Conservation (phyloP, 1,140 invertebrate species). For the Ephestia elutella region DNA sequence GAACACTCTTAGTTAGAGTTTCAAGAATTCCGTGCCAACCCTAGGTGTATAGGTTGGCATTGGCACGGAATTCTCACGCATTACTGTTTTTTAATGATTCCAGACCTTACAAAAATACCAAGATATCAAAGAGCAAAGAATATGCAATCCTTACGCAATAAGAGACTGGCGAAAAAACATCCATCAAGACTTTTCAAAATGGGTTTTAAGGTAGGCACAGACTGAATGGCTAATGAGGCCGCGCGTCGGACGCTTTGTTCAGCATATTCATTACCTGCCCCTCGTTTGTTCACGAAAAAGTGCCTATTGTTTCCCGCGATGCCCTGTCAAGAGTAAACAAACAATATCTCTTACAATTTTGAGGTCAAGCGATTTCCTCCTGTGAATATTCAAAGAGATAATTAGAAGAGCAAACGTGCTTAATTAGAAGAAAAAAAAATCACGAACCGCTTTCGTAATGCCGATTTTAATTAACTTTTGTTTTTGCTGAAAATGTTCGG, state of each 20-base stretch:
- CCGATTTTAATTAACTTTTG: slow-evolving; percentile 8
- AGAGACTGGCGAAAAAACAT: slow-evolving; percentile 22
- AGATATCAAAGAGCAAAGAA: not conserved
- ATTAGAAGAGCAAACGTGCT: slow-evolving; percentile 38
- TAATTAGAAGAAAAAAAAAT: slow-evolving; percentile 35
- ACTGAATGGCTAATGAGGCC: slow-evolving; percentile 65
- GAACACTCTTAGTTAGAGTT: no score
- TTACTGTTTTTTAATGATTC: no score
- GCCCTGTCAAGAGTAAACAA: slow-evolving; percentile 49
- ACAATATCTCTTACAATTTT: slow-evolving; percentile 64
- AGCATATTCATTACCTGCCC: slow-evolving; percentile 66
- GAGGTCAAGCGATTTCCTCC: slow-evolving; percentile 54
- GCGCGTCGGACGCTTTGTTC: slow-evolving; percentile 57
- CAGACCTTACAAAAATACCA: no score
- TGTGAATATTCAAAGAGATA: slow-evolving; percentile 40
- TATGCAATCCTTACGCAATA: not conserved
- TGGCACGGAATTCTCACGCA: no score
- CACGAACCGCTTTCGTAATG: slow-evolving; percentile 3
- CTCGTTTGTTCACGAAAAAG: slow-evolving; percentile 59
- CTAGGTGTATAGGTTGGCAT: no score
- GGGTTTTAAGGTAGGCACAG: slow-evolving; percentile 55
- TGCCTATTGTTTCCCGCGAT: slow-evolving; percentile 46
- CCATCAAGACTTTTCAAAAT: slow-evolving; percentile 52
- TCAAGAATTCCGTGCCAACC: no score
- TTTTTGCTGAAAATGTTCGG: slow-evolving; percentile 1